Percentiles rank a stretch among this genome's conserved stretches.
These are phyloP conservation scores for Drosophila affinis DNA, from an alignment of 2,888 invertebrate genomes.

Conservation along the genomic window DNA sequence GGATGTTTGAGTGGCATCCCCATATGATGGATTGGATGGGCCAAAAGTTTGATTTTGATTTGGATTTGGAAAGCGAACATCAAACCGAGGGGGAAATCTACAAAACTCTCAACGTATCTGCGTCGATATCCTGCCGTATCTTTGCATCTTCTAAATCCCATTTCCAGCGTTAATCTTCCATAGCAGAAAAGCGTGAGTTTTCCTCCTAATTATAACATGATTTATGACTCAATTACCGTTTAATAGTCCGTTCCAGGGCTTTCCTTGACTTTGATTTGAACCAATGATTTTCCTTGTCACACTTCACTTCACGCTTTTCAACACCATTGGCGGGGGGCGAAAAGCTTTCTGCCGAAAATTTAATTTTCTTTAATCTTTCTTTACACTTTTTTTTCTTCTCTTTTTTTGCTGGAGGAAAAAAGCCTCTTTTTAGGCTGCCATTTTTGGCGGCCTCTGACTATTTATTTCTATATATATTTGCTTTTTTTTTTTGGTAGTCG, in stretches of 20 bases:
- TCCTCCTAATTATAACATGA: slow-evolving; percentile 59
- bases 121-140: not conserved
- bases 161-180: slow-evolving; percentile 41
- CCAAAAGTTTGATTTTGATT: slow-evolving; percentile 28
- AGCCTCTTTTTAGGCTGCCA: slow-evolving; percentile 28
- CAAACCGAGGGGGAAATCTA: too few species aligned
- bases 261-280: slow-evolving; percentile 38
- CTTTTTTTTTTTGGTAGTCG: slow-evolving; percentile 27
- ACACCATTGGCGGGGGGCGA: slow-evolving; percentile 7
- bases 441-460: slow-evolving; percentile 31
- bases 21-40: slow-evolving; percentile 31
- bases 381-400: slow-evolving; percentile 46
- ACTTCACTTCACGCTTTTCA: slow-evolving; percentile 53
- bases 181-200: slow-evolving; percentile 4
- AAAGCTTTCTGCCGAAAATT: slow-evolving; percentile 32
- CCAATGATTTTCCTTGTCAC: slow-evolving; percentile 34
- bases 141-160: slow-evolving; percentile 5
- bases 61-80: not conserved
- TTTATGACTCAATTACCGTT: slow-evolving; percentile 72
- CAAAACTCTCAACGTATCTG: not conserved
- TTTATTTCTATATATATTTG: slow-evolving; percentile 35
- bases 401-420: slow-evolving; percentile 12
- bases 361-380: slow-evolving; percentile 47
- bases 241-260: slow-evolving; percentile 36
- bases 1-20: not conserved